Evolutionary conservation across 2,888 invertebrate genomes (phyloP).

Genomic region (Gymnosoma rotundatum): DNA sequence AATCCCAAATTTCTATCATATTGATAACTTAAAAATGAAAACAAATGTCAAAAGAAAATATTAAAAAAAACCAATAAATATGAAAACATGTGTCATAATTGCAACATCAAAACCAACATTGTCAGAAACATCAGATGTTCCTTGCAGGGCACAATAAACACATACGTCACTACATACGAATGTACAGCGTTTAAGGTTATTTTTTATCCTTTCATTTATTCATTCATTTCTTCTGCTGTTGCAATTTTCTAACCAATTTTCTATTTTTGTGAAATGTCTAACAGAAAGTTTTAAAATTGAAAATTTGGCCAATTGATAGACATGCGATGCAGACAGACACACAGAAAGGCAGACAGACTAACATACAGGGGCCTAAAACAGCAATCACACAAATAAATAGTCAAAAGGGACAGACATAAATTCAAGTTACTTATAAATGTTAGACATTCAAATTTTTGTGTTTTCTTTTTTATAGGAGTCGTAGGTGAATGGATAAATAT

Average conservation of each 20-base stretch:
- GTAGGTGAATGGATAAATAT: neutral
- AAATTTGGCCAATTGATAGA: slow-evolving; percentile 72
- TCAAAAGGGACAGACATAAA: slow-evolving; percentile 3
- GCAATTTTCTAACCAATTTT: slow-evolving; percentile 52
- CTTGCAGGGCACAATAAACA: neutral
- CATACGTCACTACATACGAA: neutral
- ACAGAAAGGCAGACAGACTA: slow-evolving; percentile 3
- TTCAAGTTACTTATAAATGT: slow-evolving; percentile 29
- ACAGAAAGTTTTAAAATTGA: slow-evolving; percentile 69
- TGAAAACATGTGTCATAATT: slow-evolving; percentile 55
- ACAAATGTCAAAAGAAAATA: slow-evolving; percentile 23
- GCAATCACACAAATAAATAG: slow-evolving; percentile 2
- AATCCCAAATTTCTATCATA: neutral
- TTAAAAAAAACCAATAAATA: slow-evolving; percentile 1
- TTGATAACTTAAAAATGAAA: neutral
- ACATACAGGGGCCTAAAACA: slow-evolving; percentile 5
- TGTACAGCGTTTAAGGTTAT: neutral
- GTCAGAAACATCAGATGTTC: slow-evolving; percentile 61
- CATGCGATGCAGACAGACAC: slow-evolving; percentile 13
- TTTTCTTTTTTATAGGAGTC: slow-evolving; percentile 8
- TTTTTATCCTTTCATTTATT: slow-evolving; percentile 1
- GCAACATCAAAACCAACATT: slow-evolving; percentile 56
- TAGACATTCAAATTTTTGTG: slow-evolving; percentile 62
- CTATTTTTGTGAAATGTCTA: slow-evolving; percentile 56
- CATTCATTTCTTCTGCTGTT: slow-evolving; percentile 6